Conservation (phyloP, 2,888 invertebrate species). For the Trachelus stipa region DNA sequence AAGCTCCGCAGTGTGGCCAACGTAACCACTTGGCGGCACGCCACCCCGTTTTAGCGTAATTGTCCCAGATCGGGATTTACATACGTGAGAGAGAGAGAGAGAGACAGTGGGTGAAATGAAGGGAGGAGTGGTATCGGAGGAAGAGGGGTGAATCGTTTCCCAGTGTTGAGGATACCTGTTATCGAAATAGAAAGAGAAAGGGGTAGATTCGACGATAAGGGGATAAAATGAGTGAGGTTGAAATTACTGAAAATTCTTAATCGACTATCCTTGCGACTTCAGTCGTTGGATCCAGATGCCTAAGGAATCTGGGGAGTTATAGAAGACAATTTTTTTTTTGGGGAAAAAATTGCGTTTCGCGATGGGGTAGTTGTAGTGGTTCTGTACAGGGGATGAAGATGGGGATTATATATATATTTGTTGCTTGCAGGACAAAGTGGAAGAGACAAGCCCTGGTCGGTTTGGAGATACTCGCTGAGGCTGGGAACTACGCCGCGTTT, state of each 20-base stretch:
- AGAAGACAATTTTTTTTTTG: background rate
- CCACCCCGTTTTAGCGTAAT: slow-evolving; percentile 65
- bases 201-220: background rate
- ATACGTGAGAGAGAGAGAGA: slow-evolving; percentile 40
- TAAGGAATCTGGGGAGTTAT: background rate
- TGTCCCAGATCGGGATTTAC: slow-evolving; percentile 65
- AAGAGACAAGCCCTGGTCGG: slow-evolving; percentile 99
- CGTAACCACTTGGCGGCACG: slow-evolving; percentile 65
- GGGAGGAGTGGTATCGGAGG: slow-evolving; percentile 15
- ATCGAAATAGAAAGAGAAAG: background rate
- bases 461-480: slow-evolving; percentile 94
- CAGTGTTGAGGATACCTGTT: background rate
- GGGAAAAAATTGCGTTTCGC: background rate
- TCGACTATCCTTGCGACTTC: background rate
- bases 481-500: slow-evolving; percentile 98
- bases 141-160: background rate
- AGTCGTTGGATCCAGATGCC: background rate
- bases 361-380: background rate
- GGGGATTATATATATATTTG: slow-evolving; percentile 14
- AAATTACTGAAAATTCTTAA: background rate
- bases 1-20: slow-evolving; percentile 63
- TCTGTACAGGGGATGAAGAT: background rate
- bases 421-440: slow-evolving; percentile 92
- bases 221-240: background rate
- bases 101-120: background rate